These are phyloP conservation scores for Anarsia innoxiella DNA, from an alignment of 2,888 invertebrate genomes.

Conservation along the genomic window DNA sequence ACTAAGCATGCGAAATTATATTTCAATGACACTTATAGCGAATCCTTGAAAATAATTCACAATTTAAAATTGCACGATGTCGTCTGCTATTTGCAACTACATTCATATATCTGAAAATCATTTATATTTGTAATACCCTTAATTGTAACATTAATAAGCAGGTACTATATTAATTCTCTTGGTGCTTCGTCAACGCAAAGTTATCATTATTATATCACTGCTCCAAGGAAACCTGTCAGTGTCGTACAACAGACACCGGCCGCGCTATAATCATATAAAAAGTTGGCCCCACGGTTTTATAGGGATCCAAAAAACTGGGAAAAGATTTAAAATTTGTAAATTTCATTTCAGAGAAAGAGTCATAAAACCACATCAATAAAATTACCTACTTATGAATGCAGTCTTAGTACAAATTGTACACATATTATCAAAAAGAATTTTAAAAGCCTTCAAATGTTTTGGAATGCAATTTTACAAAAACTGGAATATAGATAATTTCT, in stretches of 20 bases:
- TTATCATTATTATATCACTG: not conserved
- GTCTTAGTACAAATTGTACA: slow-evolving; percentile 58
- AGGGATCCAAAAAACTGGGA: slow-evolving; percentile 63
- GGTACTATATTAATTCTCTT: slow-evolving; percentile 57
- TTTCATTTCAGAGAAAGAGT: slow-evolving; percentile 46
- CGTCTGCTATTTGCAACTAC: slow-evolving; percentile 26
- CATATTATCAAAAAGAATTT: slow-evolving; percentile 52
- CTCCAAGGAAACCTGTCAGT: slow-evolving; percentile 26
- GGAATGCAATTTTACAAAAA: slow-evolving; percentile 59
- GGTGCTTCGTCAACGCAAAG: slow-evolving; percentile 26
- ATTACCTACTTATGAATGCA: slow-evolving; percentile 56
- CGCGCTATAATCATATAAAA: slow-evolving; percentile 60
- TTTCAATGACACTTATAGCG: slow-evolving; percentile 37
- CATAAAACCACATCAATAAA: slow-evolving; percentile 44
- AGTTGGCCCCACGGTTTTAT: slow-evolving; percentile 65
- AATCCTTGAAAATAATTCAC: slow-evolving; percentile 39
- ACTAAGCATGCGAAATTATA: slow-evolving; percentile 58
- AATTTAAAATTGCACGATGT: slow-evolving; percentile 30
- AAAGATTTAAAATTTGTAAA: slow-evolving; percentile 58
- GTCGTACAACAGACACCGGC: slow-evolving; percentile 30
- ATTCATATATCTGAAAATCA: slow-evolving; percentile 28
- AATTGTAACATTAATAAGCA: slow-evolving; percentile 52
- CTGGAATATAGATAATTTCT: slow-evolving; percentile 38
- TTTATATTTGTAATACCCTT: slow-evolving; percentile 30
- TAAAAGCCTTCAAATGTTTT: slow-evolving; percentile 37